Percentiles rank a stretch among this genome's conserved stretches.
These are phyloP conservation scores for Onychomys torridus DNA, from an alignment of 2,797 vertebrate genomes.

Conservation along the genomic window DNA sequence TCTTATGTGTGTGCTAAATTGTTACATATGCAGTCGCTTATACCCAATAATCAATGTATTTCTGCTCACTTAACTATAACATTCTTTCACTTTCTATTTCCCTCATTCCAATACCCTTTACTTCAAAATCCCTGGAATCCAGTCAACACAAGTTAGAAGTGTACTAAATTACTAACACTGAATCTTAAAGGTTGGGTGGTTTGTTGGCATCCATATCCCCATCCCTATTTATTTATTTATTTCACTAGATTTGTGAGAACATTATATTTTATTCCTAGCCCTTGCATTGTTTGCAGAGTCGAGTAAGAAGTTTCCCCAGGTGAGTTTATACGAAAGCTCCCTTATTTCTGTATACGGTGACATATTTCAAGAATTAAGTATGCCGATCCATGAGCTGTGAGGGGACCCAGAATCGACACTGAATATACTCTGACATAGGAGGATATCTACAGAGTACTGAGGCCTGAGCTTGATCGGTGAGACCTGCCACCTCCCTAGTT, in stretches of 20 bases:
- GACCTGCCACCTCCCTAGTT: conserved; percentile 35
- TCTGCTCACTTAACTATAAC: background rate
- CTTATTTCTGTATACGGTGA: conserved; percentile 2
- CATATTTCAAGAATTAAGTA: conserved; percentile 54
- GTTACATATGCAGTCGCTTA: background rate
- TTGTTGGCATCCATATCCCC: background rate
- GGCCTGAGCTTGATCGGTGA: conserved; percentile 56
- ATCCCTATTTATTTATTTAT: conserved; percentile 42
- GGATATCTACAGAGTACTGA: background rate
- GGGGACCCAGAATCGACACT: conserved; percentile 5
- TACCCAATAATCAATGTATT: background rate
- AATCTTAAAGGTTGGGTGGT: conserved; percentile 4
- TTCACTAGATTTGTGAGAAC: conserved; percentile 40
- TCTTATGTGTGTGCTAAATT: background rate
- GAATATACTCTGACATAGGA: background rate
- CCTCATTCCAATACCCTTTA: background rate
- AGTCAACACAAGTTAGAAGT: conserved; percentile 30
- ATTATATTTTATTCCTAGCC: conserved; percentile 32
- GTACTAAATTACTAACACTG: background rate
- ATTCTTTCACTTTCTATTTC: background rate
- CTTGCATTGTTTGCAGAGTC: conserved; percentile 12
- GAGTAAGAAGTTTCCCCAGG: conserved; percentile 12
- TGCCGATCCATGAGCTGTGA: conserved; percentile 1
- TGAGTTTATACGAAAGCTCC: conserved; percentile 60
- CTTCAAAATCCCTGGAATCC: conserved; percentile 12